phyloP scores from a whole-genome alignment of 1,140 invertebrate genomes.

The Caenorhabditis tropicalis region DNA sequence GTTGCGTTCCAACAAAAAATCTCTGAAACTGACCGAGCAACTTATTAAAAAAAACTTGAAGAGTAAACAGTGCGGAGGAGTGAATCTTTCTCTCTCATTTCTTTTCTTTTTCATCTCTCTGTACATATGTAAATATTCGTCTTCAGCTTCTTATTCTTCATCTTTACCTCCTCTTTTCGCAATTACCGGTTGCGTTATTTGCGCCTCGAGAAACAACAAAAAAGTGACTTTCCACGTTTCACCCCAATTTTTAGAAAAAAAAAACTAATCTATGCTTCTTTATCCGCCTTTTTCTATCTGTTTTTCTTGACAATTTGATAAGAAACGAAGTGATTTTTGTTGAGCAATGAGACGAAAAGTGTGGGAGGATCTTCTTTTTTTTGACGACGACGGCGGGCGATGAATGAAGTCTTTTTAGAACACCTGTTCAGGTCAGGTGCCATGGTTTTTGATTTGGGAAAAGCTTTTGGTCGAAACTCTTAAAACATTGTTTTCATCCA shows the following conservation, averaged over 20 bases:
- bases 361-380: slow-evolving; percentile 35
- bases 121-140: slow-evolving; percentile 40
- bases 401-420: background rate
- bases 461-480: background rate
- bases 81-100: background rate
- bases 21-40: background rate
- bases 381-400: too few relatives aligned
- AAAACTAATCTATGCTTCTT: background rate
- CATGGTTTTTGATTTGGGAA: slow-evolving; percentile 23
- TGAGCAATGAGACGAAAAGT: background rate
- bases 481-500: background rate
- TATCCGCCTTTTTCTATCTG: background rate
- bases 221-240: slow-evolving; percentile 25
- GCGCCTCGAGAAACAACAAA: slow-evolving; percentile 34
- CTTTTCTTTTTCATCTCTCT: background rate
- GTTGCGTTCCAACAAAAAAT: too few relatives aligned
- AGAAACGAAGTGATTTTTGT: background rate
- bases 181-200: slow-evolving; percentile 42
- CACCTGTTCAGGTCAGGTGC: slow-evolving; percentile 37
- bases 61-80: slow-evolving; percentile 29
- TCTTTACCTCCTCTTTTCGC: background rate
- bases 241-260: background rate
- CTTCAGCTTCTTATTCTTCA: slow-evolving; percentile 15
- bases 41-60: background rate
- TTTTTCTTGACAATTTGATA: background rate